A percentile compares a stretch with the other conserved stretches of the same genome.
These are phyloP conservation scores for Cataglyphis altisquamis DNA, from an alignment of 2,888 invertebrate species.

Conservation along the genomic window DNA sequence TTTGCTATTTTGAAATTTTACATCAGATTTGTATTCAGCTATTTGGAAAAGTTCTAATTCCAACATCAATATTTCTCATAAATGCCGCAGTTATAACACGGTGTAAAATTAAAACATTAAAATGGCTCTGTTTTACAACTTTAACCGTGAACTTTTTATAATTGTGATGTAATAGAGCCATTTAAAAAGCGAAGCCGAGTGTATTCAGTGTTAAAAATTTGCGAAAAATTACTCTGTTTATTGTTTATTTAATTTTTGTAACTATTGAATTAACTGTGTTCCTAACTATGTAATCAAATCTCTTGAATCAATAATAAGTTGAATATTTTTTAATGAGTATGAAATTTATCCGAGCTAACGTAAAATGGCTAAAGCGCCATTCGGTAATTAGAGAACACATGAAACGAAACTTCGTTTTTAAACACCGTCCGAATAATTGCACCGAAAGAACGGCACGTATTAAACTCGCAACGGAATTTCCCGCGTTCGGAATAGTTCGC, in stretches of 20 bases:
- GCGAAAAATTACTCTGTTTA: not conserved
- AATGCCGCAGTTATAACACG: not conserved
- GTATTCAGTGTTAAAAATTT: not conserved
- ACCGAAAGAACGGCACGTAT: constrained; percentile 23
- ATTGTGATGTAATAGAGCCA: too few species aligned
- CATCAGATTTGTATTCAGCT: not conserved
- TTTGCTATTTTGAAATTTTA: not conserved
- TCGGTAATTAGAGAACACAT: not conserved
- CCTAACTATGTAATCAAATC: not conserved
- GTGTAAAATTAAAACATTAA: too few species aligned
- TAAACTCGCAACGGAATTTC: constrained; percentile 45
- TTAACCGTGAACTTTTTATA: not conserved
- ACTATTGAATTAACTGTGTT: not conserved
- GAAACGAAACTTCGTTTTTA: not conserved
- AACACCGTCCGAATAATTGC: constrained; percentile 30
- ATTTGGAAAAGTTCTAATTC: not conserved
- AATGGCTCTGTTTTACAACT: not conserved
- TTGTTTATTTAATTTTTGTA: not conserved
- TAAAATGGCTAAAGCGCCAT: not conserved
- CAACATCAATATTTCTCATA: not conserved
- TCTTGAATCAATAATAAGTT: not conserved
- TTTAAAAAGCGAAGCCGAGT: too few species aligned
- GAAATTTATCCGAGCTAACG: not conserved
- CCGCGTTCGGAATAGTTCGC: constrained; percentile 31
- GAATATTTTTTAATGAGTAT: not conserved